phyloP scores from a whole-genome alignment of 2,888 invertebrate genomes.

The Leucophora obtusa region DNA sequence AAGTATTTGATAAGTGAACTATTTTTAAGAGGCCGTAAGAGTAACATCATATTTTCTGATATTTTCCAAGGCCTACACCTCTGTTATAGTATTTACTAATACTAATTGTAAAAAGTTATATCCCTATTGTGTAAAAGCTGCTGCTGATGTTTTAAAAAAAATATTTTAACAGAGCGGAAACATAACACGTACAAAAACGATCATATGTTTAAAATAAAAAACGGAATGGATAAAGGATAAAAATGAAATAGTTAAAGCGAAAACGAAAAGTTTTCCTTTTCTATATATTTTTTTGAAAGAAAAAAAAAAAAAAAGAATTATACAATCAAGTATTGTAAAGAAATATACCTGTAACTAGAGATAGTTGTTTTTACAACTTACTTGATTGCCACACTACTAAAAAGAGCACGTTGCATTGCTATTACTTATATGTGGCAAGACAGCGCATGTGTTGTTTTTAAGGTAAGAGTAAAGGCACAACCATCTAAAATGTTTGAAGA shows the following conservation, averaged over 20 bases:
- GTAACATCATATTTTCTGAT: no score
- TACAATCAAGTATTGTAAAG: slow-evolving; percentile 58
- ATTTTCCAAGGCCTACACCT: no score
- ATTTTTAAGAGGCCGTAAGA: no score
- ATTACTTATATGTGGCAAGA: slow-evolving; percentile 68
- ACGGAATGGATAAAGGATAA: background rate
- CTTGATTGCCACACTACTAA: slow-evolving; percentile 40
- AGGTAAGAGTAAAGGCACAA: slow-evolving; percentile 51
- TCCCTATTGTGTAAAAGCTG: no score
- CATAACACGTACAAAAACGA: slow-evolving; percentile 61
- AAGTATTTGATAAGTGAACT: no score
- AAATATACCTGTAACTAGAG: slow-evolving; percentile 45
- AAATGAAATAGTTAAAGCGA: slow-evolving; percentile 3
- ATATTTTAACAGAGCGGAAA: slow-evolving; percentile 43
- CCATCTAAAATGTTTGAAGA: slow-evolving; percentile 63
- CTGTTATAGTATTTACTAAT: no score
- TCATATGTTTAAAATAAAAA: slow-evolving; percentile 41
- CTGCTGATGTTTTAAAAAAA: background rate
- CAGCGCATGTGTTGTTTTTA: slow-evolving; percentile 46
- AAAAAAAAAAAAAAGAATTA: slow-evolving; percentile 53
- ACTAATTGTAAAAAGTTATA: no score
- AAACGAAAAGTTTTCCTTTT: background rate
- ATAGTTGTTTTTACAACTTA: slow-evolving; percentile 15
- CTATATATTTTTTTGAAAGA: slow-evolving; percentile 1
- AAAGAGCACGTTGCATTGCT: slow-evolving; percentile 74